These are phyloP conservation scores for Papilio polytes DNA, from an alignment of 1,140 invertebrate genomes.

Conservation along the genomic window DNA sequence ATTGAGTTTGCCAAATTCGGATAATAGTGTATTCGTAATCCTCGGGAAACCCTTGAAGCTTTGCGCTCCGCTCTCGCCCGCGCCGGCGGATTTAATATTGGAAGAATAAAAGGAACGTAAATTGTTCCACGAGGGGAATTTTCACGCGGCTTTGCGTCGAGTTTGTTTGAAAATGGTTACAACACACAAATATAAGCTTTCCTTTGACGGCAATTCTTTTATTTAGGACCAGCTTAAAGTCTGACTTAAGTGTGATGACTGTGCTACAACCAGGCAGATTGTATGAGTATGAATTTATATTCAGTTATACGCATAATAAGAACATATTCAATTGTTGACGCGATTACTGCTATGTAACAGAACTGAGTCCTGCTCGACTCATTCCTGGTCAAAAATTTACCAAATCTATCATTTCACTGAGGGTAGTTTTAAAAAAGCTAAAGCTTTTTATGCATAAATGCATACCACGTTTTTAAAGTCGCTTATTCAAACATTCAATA, in stretches of 20 bases:
- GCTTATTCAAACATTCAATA: not conserved
- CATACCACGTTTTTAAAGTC: too few relatives aligned
- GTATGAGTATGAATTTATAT: not conserved
- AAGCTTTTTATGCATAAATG: too few relatives aligned
- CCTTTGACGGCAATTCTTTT: not conserved
- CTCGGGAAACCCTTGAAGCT: not conserved
- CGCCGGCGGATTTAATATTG: constrained; percentile 6
- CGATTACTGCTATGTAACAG: too few relatives aligned
- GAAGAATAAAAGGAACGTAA: constrained; percentile 18
- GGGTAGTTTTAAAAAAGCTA: too few relatives aligned
- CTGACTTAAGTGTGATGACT: not conserved
- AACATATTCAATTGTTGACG: too few relatives aligned
- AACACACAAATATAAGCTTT: not conserved
- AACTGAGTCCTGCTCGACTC: too few relatives aligned
- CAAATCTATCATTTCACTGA: not conserved
- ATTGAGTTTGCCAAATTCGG: constrained; percentile 1
- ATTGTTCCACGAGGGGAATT: constrained; percentile 1
- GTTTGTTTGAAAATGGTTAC: constrained; percentile 18
- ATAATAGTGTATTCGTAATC: not conserved
- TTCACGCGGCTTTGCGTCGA: constrained; percentile 1
- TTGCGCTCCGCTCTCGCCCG: not conserved
- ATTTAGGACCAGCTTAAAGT: not conserved
- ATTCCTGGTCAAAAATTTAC: not conserved
- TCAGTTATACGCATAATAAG: too few relatives aligned
- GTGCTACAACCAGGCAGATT: not conserved